Evolutionary conservation across 2,888 invertebrate species (phyloP).

Genomic region (Apodemia duryi): DNA sequence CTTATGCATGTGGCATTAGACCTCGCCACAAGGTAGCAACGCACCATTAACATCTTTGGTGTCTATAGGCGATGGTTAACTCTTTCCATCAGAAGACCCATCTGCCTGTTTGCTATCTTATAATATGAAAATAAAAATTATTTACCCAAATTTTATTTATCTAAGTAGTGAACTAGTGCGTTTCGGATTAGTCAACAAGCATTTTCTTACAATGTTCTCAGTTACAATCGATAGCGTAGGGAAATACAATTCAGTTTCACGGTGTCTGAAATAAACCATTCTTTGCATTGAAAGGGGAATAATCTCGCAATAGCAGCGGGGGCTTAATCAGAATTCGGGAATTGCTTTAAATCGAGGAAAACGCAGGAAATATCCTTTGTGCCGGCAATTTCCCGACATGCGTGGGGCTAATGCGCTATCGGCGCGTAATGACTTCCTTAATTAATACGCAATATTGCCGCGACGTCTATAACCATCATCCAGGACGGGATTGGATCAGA

Average conservation of each 20-base stretch:
- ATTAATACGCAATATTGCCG: conserved; percentile 71
- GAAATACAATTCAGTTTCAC: conserved; percentile 77
- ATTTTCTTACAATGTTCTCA: conserved; percentile 51
- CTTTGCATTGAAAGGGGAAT: conserved; percentile 77
- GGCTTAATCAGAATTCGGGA: conserved; percentile 78
- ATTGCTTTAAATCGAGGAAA: conserved; percentile 79
- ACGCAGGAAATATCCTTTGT: conserved; percentile 78
- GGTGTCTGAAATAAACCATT: conserved; percentile 77
- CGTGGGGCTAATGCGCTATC: conserved; percentile 74
- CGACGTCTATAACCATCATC: conserved; percentile 20
- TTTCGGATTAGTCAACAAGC: conserved; percentile 19
- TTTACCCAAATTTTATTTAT: background rate
- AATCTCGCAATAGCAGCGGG: conserved; percentile 75
- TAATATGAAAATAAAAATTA: no score
- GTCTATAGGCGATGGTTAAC: no score
- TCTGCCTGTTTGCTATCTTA: no score
- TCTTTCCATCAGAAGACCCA: no score
- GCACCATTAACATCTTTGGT: no score
- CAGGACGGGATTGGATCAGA: background rate
- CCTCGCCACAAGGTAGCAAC: no score
- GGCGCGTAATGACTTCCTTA: conserved; percentile 78
- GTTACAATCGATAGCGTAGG: conserved; percentile 33
- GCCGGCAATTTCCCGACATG: conserved; percentile 72
- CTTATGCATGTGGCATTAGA: no score
- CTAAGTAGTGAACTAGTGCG: conserved; percentile 12